Conservation (phyloP, 2,888 invertebrate genomes). For the Rhagonycha fulva region DNA sequence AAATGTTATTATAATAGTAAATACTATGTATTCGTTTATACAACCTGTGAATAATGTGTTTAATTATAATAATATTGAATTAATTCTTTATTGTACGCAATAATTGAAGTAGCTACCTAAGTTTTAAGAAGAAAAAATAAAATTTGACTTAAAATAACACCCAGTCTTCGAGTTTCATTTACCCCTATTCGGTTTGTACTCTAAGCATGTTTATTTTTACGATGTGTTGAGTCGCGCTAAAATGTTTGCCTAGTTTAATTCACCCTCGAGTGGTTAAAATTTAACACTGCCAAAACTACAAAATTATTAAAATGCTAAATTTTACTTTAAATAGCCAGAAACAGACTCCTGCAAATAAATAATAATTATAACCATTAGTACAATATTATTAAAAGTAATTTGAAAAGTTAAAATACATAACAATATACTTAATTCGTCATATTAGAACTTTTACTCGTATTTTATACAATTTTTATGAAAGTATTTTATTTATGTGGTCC, state of each 20-base stretch:
- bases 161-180: background rate
- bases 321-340: background rate
- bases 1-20: too few species aligned
- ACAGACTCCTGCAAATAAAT: background rate
- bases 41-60: too few species aligned
- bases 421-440: too few species aligned
- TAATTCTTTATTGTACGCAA: background rate
- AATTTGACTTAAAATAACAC: background rate
- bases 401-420: background rate
- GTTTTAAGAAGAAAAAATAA: background rate
- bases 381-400: background rate
- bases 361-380: background rate
- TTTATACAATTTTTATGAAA: background rate
- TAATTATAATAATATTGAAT: too few species aligned
- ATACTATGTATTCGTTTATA: too few species aligned
- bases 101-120: background rate
- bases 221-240: background rate
- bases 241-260: background rate
- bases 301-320: background rate
- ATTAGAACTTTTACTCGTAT: background rate
- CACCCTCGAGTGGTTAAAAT: background rate
- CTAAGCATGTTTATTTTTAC: background rate
- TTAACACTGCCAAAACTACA: background rate
- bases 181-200: background rate
- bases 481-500: background rate